These are phyloP conservation scores for Ctena decussata DNA, from an alignment of 2,888 invertebrate genomes.

Conservation along the genomic window DNA sequence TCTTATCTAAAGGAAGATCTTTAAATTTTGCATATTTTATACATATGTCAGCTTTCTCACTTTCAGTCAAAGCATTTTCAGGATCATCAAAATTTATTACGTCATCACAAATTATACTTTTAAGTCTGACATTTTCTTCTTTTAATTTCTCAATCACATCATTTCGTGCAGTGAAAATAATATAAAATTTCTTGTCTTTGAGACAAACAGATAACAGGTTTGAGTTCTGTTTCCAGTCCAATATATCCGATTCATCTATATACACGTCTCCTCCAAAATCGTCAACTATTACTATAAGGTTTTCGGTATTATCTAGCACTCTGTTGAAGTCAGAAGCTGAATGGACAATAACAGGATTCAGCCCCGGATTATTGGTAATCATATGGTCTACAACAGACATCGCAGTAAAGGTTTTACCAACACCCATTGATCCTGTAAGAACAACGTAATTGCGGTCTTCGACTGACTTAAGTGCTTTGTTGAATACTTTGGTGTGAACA, in stretches of 20 bases:
- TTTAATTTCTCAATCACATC: not conserved
- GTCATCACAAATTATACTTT: not conserved
- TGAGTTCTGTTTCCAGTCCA: constrained; percentile 20
- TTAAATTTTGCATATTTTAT: not conserved
- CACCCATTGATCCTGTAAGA: constrained; percentile 41
- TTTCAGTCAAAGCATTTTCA: constrained; percentile 18
- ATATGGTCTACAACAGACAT: constrained; percentile 26
- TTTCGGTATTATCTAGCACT: constrained; percentile 8
- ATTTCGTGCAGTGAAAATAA: constrained; percentile 49
- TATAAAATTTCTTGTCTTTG: constrained; percentile 19
- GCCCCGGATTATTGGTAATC: constrained; percentile 5
- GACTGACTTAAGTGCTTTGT: constrained; percentile 20
- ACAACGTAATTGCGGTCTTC: constrained; percentile 26
- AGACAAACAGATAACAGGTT: constrained; percentile 13
- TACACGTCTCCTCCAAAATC: constrained; percentile 39
- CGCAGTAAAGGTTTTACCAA: constrained; percentile 56
- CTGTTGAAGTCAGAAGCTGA: constrained; percentile 20
- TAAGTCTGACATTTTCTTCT: not conserved
- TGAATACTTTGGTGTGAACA: constrained; percentile 22
- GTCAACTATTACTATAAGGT: constrained; percentile 36
- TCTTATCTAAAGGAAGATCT: not conserved
- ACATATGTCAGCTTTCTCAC: constrained; percentile 19
- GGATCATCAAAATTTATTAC: constrained; percentile 37
- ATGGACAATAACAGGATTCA: constrained; percentile 28
- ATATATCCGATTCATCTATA: not conserved